Conservation (phyloP, 2,888 invertebrate species). For the Sphaerophoria taeniata region DNA sequence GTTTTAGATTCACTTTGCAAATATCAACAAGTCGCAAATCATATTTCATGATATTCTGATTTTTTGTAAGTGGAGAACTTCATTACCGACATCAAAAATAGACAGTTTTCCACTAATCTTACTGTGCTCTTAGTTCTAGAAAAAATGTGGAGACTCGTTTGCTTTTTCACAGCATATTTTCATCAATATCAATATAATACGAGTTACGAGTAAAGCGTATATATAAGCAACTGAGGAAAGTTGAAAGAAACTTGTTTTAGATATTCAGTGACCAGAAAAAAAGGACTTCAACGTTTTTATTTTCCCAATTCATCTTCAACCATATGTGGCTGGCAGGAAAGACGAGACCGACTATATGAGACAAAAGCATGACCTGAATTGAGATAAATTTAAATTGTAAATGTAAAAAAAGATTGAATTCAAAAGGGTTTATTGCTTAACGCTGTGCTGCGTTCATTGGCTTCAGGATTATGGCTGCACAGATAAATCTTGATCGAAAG, state of each 20-base stretch:
- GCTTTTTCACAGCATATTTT: too few relatives aligned
- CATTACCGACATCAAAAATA: too few relatives aligned
- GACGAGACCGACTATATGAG: neutral
- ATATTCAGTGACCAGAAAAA: constrained; percentile 51
- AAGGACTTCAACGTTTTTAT: constrained; percentile 33
- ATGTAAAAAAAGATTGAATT: constrained; percentile 1
- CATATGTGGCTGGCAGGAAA: neutral
- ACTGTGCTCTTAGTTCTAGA: too few relatives aligned
- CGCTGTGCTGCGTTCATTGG: too few relatives aligned
- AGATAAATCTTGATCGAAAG: constrained; percentile 16
- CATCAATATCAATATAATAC: too few relatives aligned
- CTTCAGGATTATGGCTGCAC: neutral
- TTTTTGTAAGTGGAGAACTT: too few relatives aligned
- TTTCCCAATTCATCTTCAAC: neutral
- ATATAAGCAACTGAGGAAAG: neutral
- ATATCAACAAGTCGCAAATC: too few relatives aligned
- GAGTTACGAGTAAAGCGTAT: too few relatives aligned
- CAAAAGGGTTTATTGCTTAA: neutral
- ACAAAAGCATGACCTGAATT: neutral
- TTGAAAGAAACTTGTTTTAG: constrained; percentile 33
- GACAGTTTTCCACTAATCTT: too few relatives aligned
- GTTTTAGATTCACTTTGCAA: neutral
- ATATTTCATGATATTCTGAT: too few relatives aligned
- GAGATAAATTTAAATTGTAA: constrained; percentile 18
- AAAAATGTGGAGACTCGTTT: too few relatives aligned